These are phyloP conservation scores for Pasiphila rectangulata DNA, from an alignment of 2,888 invertebrate species.

Conservation along the genomic window DNA sequence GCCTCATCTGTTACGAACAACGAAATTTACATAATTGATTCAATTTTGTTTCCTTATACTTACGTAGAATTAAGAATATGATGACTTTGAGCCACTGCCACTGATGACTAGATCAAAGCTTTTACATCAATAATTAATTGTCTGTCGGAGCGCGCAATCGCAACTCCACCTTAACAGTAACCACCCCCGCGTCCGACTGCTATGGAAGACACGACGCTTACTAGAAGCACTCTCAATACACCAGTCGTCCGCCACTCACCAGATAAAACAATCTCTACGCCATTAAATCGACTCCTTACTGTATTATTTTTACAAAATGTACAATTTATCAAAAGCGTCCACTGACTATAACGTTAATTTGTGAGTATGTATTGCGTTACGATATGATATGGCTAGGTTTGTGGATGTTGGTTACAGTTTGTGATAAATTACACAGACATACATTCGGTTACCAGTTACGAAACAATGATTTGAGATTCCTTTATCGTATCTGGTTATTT, in stretches of 20 bases:
- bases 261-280: conserved; percentile 60
- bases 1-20: too few species aligned
- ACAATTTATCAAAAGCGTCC: conserved; percentile 75
- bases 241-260: conserved; percentile 74
- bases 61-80: too few species aligned
- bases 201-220: conserved; percentile 80
- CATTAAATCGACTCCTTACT: conserved; percentile 73
- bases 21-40: too few species aligned
- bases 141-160: conserved; percentile 12
- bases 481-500: too few species aligned
- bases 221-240: conserved; percentile 76
- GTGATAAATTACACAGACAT: too few species aligned
- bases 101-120: background rate
- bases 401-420: conserved; percentile 47
- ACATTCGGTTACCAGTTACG: too few species aligned
- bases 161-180: conserved; percentile 25
- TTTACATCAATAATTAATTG: conserved; percentile 2
- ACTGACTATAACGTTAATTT: conserved; percentile 43
- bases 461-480: too few species aligned
- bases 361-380: conserved; percentile 51
- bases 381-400: conserved; percentile 48
- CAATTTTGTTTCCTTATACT: too few species aligned
- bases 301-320: conserved; percentile 78
- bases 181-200: conserved; percentile 72
- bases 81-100: background rate